Evolutionary conservation across 2,888 invertebrate species (phyloP), one percentile per base, ranked within the genome.

Genomic region (Agrypnus murinus): DNA sequence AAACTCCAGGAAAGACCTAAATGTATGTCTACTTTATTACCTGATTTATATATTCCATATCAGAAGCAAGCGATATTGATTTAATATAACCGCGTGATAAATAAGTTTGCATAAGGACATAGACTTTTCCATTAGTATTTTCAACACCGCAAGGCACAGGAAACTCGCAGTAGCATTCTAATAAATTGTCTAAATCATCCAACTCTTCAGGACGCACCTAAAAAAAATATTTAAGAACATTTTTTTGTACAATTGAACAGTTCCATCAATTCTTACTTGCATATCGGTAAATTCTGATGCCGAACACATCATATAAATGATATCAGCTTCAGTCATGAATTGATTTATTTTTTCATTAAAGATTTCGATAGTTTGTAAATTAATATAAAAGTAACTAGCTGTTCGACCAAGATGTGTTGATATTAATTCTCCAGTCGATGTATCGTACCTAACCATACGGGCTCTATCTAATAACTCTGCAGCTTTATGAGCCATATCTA

Each of bases 301-400:
- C 72, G 93, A 90, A 0, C 97, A 95, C 60, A 99, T 91, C 91
- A 99, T 93, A 73, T 91, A 91, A n/a, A 99, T 87, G 31, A 98
- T 92, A 74, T 95, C 94, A 0, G 92, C 90, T 75, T 96, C 95
- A 2, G 91, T 92, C 95, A 98, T 96, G 25, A 93, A 89, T 38
- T 93, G 90, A 66, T 90, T 90, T 73, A 95, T 89, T 81, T 92
- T 88, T 74, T 96, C 94, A 85, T 97, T 97, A 85, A 98, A 96
- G 15, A 93, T 91, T 84, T 97, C 95, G 78, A 99, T 94, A 0
- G 99, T 99, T 78, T 96, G 96, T 82, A 95, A 95, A 74, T 97
- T 98, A 71, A 99, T 95, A 86, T 99, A 99, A 86, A 94, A 99
- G 84, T 98, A 96, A 82, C 98, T 98, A 0, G 99, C 98, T 10